Conservation (phyloP, 2,888 invertebrate species). For the Syritta pipiens region DNA sequence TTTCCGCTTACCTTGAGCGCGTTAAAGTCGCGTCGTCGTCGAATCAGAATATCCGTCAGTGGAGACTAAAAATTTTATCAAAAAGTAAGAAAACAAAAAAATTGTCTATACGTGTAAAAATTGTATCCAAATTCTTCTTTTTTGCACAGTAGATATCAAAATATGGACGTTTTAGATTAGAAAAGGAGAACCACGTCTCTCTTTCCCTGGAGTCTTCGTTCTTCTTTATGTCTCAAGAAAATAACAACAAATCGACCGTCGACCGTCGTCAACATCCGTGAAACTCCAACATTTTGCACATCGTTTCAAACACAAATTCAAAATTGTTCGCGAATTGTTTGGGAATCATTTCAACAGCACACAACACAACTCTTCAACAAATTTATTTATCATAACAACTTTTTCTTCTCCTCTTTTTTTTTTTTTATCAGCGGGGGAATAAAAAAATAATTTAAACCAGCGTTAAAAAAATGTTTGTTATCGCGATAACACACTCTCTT, state of each 20-base stretch:
- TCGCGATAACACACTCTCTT: constrained; percentile 55
- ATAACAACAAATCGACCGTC: constrained; percentile 1
- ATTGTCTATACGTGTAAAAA: constrained; percentile 53
- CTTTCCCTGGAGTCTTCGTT: neutral
- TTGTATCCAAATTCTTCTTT: constrained; percentile 49
- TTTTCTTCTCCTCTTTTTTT: constrained; percentile 11
- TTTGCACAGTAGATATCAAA: constrained; percentile 7
- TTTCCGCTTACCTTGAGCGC: constrained; percentile 6
- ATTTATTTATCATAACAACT: constrained; percentile 25
- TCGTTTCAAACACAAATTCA: too few relatives aligned
- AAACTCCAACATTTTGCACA: constrained; percentile 19
- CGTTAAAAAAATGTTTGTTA: constrained; percentile 40
- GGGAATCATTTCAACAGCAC: constrained; percentile 25
- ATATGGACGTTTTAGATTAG: constrained; percentile 52
- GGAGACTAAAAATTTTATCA: constrained; percentile 4
- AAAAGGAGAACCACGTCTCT: neutral
- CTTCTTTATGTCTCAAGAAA: neutral
- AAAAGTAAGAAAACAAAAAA: constrained; percentile 17
- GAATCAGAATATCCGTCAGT: constrained; percentile 38
- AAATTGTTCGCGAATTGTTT: constrained; percentile 16
- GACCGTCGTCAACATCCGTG: constrained; percentile 24
- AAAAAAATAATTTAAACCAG: neutral
- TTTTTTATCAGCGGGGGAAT: constrained; percentile 40
- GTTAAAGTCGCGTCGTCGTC: constrained; percentile 3
- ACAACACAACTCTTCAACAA: neutral